phyloP scores from a whole-genome alignment of 1,140 invertebrate species.

The Brachystomella parvula region DNA sequence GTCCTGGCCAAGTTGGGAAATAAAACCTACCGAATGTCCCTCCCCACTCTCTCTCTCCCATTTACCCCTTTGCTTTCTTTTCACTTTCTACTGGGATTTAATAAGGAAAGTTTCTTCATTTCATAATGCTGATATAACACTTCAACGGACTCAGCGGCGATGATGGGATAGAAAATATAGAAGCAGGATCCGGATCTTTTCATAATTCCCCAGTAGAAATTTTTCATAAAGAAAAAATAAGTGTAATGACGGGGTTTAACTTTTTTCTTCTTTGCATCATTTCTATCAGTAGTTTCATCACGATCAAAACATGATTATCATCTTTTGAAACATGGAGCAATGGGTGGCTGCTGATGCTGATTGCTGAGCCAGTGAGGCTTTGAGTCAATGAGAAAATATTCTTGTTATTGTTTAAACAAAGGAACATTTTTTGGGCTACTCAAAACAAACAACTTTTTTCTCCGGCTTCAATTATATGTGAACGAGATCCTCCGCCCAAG shows the following conservation, averaged over 20 bases:
- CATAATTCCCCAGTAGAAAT: too few relatives aligned
- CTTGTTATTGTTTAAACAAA: too few relatives aligned
- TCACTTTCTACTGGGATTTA: conserved; percentile 16
- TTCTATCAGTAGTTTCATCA: conserved; percentile 30
- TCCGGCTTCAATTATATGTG: too few relatives aligned
- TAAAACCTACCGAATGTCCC: background rate
- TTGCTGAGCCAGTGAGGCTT: too few relatives aligned
- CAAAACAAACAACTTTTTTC: too few relatives aligned
- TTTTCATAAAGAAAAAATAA: conserved; percentile 13
- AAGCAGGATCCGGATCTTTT: too few relatives aligned
- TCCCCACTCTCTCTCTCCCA: background rate
- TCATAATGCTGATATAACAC: conserved; percentile 22
- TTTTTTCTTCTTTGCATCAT: conserved; percentile 5
- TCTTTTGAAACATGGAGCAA: conserved; percentile 9
- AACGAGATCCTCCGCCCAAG: too few relatives aligned
- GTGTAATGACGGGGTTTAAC: conserved; percentile 27
- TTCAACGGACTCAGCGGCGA: background rate
- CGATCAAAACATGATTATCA: conserved; percentile 28
- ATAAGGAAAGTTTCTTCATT: conserved; percentile 14
- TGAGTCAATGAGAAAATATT: background rate
- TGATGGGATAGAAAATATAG: conserved; percentile 1
- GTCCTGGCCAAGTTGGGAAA: background rate
- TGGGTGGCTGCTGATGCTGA: conserved; percentile 25
- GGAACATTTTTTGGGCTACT: too few relatives aligned
- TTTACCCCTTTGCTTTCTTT: conserved; percentile 4